A percentile compares a stretch with the other conserved stretches of the same genome.
Evolutionary conservation across 92 coral and sea anemone species (phyloP).

Genomic region (Epizoanthus ramosus): DNA sequence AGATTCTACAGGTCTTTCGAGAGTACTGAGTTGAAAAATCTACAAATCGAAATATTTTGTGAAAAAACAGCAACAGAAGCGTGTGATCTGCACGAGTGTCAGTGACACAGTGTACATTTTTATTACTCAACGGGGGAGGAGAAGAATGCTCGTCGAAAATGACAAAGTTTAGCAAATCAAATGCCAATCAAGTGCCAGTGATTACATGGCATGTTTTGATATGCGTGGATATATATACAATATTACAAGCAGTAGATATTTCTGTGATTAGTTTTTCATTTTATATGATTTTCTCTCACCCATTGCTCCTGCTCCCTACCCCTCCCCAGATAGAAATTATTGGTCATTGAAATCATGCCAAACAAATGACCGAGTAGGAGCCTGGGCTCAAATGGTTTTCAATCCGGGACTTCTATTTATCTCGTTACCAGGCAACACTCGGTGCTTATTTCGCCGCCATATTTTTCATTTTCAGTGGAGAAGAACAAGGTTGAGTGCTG

Average conservation of each 20-base stretch:
- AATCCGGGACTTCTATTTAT: constrained; percentile 56
- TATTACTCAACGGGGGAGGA: neutral
- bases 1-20: too few species aligned
- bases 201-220: too few species aligned
- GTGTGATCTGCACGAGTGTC: constrained; percentile 6
- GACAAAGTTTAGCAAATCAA: too few species aligned
- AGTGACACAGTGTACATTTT: neutral
- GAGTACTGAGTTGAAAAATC: too few species aligned
- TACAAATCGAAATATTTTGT: too few species aligned
- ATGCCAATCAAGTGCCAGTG: too few species aligned
- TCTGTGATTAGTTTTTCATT: neutral
- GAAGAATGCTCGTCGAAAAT: neutral
- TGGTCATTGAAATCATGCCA: too few species aligned
- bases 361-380: neutral
- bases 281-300: neutral
- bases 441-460: constrained; percentile 59
- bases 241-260: neutral
- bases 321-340: neutral
- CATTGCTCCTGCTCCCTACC: constrained; percentile 2
- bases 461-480: constrained; percentile 31
- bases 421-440: constrained; percentile 48
- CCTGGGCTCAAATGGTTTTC: constrained; percentile 13
- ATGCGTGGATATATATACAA: neutral
- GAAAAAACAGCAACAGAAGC: neutral
- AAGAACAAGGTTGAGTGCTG: neutral